Percentiles rank a stretch among this genome's conserved stretches.
Conservation (phyloP, 37 sponge, comb jelly and placozoan species). For the Cladorhizidae sp. region DNA sequence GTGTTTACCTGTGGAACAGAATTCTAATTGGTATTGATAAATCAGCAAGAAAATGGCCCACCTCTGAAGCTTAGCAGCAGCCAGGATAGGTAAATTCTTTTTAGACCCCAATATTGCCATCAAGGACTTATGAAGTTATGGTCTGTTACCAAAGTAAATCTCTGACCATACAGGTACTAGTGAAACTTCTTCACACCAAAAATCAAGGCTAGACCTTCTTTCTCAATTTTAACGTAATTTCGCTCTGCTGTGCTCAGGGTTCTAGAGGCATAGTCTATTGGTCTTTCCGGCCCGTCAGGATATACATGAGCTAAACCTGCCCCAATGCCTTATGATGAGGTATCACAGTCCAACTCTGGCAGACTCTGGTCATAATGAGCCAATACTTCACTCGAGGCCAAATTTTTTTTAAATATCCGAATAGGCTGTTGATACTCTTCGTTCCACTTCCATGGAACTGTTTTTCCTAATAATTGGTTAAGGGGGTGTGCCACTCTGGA, state of each 20-base stretch:
- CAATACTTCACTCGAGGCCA: constrained; percentile 9
- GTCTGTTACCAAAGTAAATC: too few relatives aligned
- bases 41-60: too few relatives aligned
- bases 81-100: too few relatives aligned
- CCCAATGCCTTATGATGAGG: constrained; percentile 14
- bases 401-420: neutral
- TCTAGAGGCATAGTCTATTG: constrained; percentile 19
- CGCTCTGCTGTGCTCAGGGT: neutral
- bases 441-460: constrained; percentile 7
- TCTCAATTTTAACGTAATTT: constrained; percentile 5
- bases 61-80: too few relatives aligned
- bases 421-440: neutral
- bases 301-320: neutral
- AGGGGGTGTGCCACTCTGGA: neutral
- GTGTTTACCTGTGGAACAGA: too few relatives aligned
- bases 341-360: constrained; percentile 14
- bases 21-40: too few relatives aligned
- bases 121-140: too few relatives aligned
- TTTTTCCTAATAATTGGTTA: neutral
- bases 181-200: too few relatives aligned
- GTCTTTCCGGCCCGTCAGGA: neutral
- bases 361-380: constrained; percentile 36
- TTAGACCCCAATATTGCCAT: too few relatives aligned
- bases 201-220: neutral
- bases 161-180: too few relatives aligned